A percentile compares a stretch with the other conserved stretches of the same genome.
These are phyloP conservation scores for Aix galericulata DNA, from an alignment of 2,113 vertebrate genomes.

Conservation along the genomic window DNA sequence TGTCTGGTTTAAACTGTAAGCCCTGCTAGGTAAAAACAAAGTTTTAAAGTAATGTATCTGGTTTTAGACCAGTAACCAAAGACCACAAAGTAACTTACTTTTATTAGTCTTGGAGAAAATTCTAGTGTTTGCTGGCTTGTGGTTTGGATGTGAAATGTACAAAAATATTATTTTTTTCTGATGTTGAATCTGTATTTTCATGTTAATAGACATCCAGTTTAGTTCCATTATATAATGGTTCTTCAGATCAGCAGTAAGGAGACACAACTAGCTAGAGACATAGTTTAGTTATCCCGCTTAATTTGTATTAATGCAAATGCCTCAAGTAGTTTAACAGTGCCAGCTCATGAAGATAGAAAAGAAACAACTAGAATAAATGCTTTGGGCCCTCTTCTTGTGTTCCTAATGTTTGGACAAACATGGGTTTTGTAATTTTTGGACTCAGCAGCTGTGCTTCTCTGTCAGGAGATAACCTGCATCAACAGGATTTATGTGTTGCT, in stretches of 20 bases:
- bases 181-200: not conserved
- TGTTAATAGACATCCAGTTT: conserved; percentile 36
- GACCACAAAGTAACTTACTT: conserved; percentile 72
- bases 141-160: conserved; percentile 63
- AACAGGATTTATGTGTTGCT: not conserved
- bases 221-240: conserved; percentile 53
- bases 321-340: not conserved
- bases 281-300: conserved; percentile 7
- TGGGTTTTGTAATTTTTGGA: not conserved
- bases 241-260: not conserved
- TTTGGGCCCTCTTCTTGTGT: not conserved
- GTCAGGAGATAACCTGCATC: not conserved
- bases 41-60: conserved; percentile 59
- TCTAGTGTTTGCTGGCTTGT: conserved; percentile 66
- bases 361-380: not conserved
- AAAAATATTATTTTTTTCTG: conserved; percentile 66
- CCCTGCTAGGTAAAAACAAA: conserved; percentile 41
- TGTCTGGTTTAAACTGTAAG: conserved; percentile 66
- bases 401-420: not conserved
- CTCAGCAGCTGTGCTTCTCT: not conserved
- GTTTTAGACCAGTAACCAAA: conserved; percentile 73
- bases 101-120: conserved; percentile 78
- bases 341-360: not conserved
- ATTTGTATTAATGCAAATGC: not conserved
- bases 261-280: not conserved